Evolutionary conservation across 2,888 invertebrate species (phyloP), one percentile per base, ranked within the genome.

Genomic region (Orthosia gracilis): DNA sequence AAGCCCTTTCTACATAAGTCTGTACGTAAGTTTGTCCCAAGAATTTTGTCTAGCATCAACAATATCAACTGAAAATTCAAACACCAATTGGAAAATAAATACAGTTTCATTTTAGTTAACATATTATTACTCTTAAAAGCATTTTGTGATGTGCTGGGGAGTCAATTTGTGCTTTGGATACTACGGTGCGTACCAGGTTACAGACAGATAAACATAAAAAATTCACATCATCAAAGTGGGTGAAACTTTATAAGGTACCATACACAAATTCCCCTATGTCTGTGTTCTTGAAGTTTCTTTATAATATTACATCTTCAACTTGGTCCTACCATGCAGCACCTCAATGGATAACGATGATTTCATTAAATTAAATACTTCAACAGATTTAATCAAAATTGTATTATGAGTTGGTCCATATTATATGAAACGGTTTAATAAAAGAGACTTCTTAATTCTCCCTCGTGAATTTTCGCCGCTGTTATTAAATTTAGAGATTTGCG

Each of bases 191-290:
- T 92, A 92, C 89, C 90, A 89, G 92, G 85, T 85, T 85, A 92
- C 89, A 92, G 84, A 92, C 90, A 92, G 89, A 92, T 87, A 91
- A 90, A 94, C 92, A 87, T 79, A 85, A 84, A 86, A 91, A 91
- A 92, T 84, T 93, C 90, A 93, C 90, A 91, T 91, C 90, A 91
- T 90, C 85, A 91, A 80, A 94, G 94, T 95, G 96, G 96, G 96
- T 96, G 96, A 96, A 96, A 96, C 96, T 96, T 96, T 96, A 95
- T 95, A 96, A 96, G 96, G 96, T 95, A 96, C 96, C 96, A 92
- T 96, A 96, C 96, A 96, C 96, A 96, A 96, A 96, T 96, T 95
- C 95, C 94, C 95, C 94, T 94, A 94, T 83, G 83, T 89, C 91
- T 92, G 92, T 91, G 89, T 87, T 88, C 78, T 84, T 86, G 84